A percentile compares a stretch with the other conserved stretches of the same genome.
Evolutionary conservation across 2,113 vertebrate genomes (phyloP).

Genomic region (Tretioscincus oriximinensis): DNA sequence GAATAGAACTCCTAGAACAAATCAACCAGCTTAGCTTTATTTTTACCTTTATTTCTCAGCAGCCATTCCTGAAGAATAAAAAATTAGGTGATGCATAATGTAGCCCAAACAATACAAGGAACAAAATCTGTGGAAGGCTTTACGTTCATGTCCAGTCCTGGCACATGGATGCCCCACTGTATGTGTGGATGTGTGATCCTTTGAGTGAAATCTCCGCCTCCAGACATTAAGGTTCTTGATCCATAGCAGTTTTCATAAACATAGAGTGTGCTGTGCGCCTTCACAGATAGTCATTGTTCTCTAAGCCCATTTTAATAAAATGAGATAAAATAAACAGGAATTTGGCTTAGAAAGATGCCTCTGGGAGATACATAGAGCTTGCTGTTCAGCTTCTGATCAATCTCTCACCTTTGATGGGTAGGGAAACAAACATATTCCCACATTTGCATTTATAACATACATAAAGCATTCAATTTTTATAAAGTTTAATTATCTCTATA

Average conservation of each 20-base stretch:
- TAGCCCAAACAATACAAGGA: not conserved
- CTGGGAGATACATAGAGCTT: not conserved
- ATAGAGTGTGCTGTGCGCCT: not conserved
- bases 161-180: not conserved
- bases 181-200: not conserved
- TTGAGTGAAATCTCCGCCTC: not conserved
- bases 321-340: not conserved
- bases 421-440: too few relatives aligned
- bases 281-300: not conserved
- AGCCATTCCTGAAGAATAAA: conserved; percentile 6
- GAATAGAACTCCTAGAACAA: conserved; percentile 37
- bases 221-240: not conserved
- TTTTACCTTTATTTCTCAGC: conserved; percentile 32
- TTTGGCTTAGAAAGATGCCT: not conserved
- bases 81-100: not conserved
- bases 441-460: too few relatives aligned
- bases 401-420: not conserved
- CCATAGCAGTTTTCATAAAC: not conserved
- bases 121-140: not conserved
- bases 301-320: not conserved
- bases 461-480: too few relatives aligned
- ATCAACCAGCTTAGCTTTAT: not conserved
- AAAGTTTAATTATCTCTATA: too few relatives aligned
- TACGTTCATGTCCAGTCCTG: not conserved
- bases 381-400: not conserved